phyloP scores from a whole-genome alignment of 2,888 invertebrate genomes.

The Drosophila rellima region DNA sequence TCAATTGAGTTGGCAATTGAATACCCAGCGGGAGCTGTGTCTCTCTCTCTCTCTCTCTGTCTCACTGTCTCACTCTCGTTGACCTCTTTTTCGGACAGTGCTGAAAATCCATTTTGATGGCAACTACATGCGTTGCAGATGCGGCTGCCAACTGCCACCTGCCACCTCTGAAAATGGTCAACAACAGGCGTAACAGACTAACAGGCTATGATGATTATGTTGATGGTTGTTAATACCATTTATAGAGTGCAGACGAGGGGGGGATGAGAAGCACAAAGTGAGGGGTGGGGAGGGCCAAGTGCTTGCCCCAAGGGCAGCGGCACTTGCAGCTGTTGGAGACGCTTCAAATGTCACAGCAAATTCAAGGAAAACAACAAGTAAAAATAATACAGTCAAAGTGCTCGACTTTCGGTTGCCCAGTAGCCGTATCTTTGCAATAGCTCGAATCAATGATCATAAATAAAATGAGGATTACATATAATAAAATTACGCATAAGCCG shows the following conservation, averaged over 20 bases:
- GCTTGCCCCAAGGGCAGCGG: conserved; percentile 14
- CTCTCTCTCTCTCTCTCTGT: not conserved
- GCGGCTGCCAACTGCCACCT: conserved; percentile 62
- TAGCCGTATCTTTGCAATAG: too few relatives aligned
- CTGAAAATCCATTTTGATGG: conserved; percentile 24
- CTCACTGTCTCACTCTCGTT: conserved; percentile 4
- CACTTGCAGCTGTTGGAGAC: conserved; percentile 12
- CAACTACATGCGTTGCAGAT: conserved; percentile 52
- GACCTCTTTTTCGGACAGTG: conserved; percentile 31
- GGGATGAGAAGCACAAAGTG: not conserved
- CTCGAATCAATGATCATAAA: too few relatives aligned
- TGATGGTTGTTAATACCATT: conserved; percentile 45
- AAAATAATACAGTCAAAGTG: too few relatives aligned
- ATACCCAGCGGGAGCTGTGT: conserved; percentile 53
- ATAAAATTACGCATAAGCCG: too few relatives aligned
- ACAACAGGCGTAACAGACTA: conserved; percentile 17
- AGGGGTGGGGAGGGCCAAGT: too few relatives aligned
- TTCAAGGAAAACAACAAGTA: too few relatives aligned
- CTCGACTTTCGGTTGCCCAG: not conserved
- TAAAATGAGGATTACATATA: too few relatives aligned
- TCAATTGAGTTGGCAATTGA: conserved; percentile 69
- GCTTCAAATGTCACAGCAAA: conserved; percentile 23
- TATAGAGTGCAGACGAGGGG: not conserved
- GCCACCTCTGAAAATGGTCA: conserved; percentile 11
- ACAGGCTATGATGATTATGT: conserved; percentile 44